Base-by-base conservation (phyloP, 2,888 invertebrate species). In the Mythimna albipuncta region DNA sequence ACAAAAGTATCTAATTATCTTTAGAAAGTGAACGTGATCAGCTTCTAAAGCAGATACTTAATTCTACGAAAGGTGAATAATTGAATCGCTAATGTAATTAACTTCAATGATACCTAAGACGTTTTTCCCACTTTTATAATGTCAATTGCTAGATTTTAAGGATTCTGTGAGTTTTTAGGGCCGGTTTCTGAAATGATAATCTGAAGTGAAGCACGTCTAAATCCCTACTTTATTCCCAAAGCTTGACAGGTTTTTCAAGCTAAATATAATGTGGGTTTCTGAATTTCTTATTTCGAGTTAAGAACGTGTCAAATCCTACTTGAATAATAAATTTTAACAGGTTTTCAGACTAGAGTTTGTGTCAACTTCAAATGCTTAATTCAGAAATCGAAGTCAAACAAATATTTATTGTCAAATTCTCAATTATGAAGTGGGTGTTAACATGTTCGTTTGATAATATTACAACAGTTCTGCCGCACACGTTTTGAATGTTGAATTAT, bases 41-140 rank as follows among this genome's bases (percentile, higher is more conserved):
- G 55, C 35, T 57, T 64, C 50, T 71, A 59, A 55, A 61, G 26
- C 54, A 21, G n/a, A 47, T 54, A 52, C 21, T 26, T 55, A 61
- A 61, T 59, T 41, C 44, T 47, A 38, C 13, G 38, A 54, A 21
- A 64, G 50, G 11, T n/a, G 41, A 64, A 64, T 72, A 77, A 72
- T 72, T 50, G 57, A 71, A 77, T 55, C n/a, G 16, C 32, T 64
- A 71, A 77, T 35, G 47, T 61, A 71, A 71, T 76, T 71, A 61
- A 16, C 13, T 72, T 47, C 13, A 13, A 59, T 6, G 50, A 64
- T 35, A 50, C 13, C 41, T 44, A 16, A 72, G 50, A 50, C 10
- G 0, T 26, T 68, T 41, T 32, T 62, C 11, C 3, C 10, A n/a
- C 3, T 50, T 52, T 57, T 41, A 11, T 19, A 44, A 13, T 50